Evolutionary conservation across 2,113 vertebrate species (phyloP).

Genomic region (Phalacrocorax aristotelis): DNA sequence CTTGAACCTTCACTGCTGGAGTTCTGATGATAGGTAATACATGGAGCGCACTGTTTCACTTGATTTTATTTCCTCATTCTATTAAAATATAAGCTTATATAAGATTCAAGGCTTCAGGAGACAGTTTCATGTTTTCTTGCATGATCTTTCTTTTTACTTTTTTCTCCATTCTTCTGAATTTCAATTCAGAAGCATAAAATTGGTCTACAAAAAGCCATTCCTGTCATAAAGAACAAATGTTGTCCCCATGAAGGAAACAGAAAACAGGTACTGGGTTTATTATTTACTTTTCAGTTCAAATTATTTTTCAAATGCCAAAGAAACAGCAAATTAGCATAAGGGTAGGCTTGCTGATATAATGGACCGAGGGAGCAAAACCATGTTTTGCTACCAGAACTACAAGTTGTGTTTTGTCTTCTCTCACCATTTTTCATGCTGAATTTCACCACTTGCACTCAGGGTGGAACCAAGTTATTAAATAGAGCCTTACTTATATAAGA

Average conservation of each 20-base stretch:
- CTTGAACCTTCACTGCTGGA: not conserved
- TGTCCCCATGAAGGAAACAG: not conserved
- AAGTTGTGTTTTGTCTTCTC: not conserved
- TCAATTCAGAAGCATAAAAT: not conserved
- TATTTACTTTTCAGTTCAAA: not conserved
- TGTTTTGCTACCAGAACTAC: not conserved
- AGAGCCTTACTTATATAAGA: conserved; percentile 23
- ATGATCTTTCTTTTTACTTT: not conserved
- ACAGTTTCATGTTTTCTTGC: not conserved
- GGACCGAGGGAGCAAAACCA: not conserved
- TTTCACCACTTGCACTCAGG: not conserved
- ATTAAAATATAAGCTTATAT: not conserved
- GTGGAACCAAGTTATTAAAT: not conserved
- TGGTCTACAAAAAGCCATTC: not conserved
- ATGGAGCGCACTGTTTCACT: not conserved
- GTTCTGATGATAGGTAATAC: not conserved
- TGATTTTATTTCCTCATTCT: not conserved
- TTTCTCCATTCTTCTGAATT: not conserved
- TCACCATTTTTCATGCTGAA: not conserved
- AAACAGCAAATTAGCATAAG: not conserved
- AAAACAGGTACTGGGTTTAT: not conserved
- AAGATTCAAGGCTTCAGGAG: not conserved
- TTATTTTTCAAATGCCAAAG: not conserved
- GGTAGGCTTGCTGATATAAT: not conserved
- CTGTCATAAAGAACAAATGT: not conserved